Conservation (phyloP, 2,797 vertebrate genomes). For the Melanotaenia pygmaea region DNA sequence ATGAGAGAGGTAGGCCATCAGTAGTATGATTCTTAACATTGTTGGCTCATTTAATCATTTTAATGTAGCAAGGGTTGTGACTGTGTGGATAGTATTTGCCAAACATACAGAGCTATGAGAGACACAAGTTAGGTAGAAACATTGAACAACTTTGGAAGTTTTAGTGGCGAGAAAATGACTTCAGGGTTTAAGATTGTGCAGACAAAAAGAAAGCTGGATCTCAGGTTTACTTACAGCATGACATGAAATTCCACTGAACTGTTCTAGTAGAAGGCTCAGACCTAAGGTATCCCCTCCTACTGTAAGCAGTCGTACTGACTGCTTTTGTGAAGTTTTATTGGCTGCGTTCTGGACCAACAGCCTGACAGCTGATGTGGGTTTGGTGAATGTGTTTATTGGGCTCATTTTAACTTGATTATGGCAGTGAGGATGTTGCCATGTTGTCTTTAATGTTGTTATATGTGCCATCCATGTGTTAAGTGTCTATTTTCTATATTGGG, state of each 20-base stretch:
- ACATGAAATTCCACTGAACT: slow-evolving; percentile 74
- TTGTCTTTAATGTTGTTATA: slow-evolving; percentile 31
- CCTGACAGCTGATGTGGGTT: slow-evolving; percentile 50
- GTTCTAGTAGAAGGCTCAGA: slow-evolving; percentile 29
- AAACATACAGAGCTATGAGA: not conserved
- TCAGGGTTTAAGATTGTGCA: slow-evolving; percentile 6
- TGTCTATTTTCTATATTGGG: slow-evolving; percentile 40
- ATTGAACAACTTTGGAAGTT: not conserved
- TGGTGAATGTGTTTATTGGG: slow-evolving; percentile 17
- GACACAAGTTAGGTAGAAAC: slow-evolving; percentile 1
- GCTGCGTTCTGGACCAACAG: slow-evolving; percentile 40
- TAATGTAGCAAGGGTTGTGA: not conserved
- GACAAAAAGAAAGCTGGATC: slow-evolving; percentile 46
- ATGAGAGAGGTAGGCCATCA: slow-evolving; percentile 90
- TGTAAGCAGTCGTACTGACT: slow-evolving; percentile 36
- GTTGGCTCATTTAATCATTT: not conserved
- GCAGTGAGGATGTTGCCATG: slow-evolving; percentile 8
- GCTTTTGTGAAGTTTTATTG: slow-evolving; percentile 76
- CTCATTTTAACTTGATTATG: slow-evolving; percentile 22
- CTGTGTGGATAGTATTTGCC: not conserved
- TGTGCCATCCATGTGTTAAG: slow-evolving; percentile 14
- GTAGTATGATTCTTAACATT: slow-evolving; percentile 2
- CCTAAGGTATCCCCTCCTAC: slow-evolving; percentile 54
- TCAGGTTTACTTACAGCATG: slow-evolving; percentile 55
- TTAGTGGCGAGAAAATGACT: not conserved